Base-by-base conservation (phyloP, 1,140 invertebrate genomes). In the Leguminivora glycinivorella region DNA sequence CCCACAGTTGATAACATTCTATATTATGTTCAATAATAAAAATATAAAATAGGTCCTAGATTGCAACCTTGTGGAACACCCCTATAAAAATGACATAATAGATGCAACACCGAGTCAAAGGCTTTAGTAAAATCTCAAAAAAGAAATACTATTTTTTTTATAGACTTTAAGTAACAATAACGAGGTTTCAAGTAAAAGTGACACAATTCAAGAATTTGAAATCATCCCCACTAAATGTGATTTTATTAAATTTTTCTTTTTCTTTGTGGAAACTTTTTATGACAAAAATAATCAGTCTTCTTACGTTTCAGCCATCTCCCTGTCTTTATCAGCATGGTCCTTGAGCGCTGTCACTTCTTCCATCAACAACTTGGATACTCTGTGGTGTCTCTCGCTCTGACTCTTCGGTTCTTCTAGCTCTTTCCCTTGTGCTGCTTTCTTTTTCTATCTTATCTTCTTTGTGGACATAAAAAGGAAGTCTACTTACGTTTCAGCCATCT, bases 401-500 rank as follows among this genome's bases (percentile, higher is more conserved):
- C 88, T 79, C 34, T 86, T 89, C 38, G 95, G 72, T 70, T 95
- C 94, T 79, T 92, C 84, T 1, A 94, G 67, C 79, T 93, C 90
- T 26, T 82, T 83, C 82, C 93, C 88, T 56, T 92, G 82, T 7
- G 75, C 82, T 75, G 84, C 74, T 73, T 92, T 90, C 43, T 89
- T 90, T 29, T 85, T 80, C 70, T 88, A 84, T 67, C 95, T 94
- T 19, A 95, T 77, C 60, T 94, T 93, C 75, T 93, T 75, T 4
- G 77, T 75, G 40, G 12, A 10, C n/a, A 2, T 38, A 4, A n/a
- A n/a, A 2, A 10, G 1, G 10, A 43, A n/a, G 1, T 43, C 40
- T 17, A 87, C 87, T 83, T 82, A 90, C 75, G 92, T 92, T 70
- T 93, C 92, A 0, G 94, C 93, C 75, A 92, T 93, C 79, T 94